Conservation (phyloP, 2,888 invertebrate species). For the Orthosia gracilis region DNA sequence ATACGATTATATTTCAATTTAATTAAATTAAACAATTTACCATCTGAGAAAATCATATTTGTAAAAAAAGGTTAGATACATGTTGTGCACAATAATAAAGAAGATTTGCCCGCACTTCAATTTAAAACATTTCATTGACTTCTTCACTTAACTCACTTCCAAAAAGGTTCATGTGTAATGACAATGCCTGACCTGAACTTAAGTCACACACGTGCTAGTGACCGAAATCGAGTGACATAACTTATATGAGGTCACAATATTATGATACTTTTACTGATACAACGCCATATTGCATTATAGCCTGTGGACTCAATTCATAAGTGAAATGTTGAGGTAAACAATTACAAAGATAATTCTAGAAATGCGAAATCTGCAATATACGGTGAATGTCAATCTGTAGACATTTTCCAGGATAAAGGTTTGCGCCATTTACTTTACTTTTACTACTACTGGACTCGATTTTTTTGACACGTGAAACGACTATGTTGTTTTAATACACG, state of each 20-base stretch:
- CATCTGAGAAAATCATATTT: not conserved
- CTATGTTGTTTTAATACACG: not conserved
- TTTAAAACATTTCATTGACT: no score
- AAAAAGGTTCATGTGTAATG: slow-evolving; percentile 19
- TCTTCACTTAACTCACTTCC: slow-evolving; percentile 3
- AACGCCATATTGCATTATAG: slow-evolving; percentile 30
- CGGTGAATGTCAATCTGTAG: not conserved
- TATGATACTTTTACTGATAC: slow-evolving; percentile 46
- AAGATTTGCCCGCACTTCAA: not conserved
- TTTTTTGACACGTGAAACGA: not conserved
- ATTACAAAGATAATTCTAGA: not conserved
- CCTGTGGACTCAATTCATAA: slow-evolving; percentile 16
- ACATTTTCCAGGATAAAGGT: not conserved
- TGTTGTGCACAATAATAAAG: no score
- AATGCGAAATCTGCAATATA: slow-evolving; percentile 1
- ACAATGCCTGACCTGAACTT: slow-evolving; percentile 29
- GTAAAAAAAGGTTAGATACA: not conserved
- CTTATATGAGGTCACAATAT: slow-evolving; percentile 43
- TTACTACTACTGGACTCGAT: not conserved
- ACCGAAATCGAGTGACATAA: slow-evolving; percentile 52
- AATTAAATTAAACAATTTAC: not conserved
- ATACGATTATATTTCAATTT: not conserved
- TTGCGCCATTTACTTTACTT: no score
- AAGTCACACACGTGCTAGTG: slow-evolving; percentile 42
- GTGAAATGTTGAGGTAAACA: slow-evolving; percentile 11